phyloP scores from a whole-genome alignment of 2,888 invertebrate species.

The Tetragnatha montana region DNA sequence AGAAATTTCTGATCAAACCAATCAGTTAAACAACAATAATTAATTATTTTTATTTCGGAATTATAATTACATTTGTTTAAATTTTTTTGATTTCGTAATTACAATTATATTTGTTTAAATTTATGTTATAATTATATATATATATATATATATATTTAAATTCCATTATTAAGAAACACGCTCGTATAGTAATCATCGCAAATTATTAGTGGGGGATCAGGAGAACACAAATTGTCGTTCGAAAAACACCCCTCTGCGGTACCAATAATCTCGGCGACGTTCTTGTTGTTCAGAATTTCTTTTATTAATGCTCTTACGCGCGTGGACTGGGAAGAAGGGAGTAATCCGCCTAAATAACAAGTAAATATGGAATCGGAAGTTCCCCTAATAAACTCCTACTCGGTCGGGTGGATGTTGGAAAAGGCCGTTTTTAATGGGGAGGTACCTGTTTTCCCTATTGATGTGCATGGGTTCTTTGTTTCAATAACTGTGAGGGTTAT shows the following conservation, averaged over 20 bases:
- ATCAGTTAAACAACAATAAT: too few species aligned
- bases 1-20: too few species aligned
- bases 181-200: constrained; percentile 50
- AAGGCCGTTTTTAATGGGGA: constrained; percentile 31
- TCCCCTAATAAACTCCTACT: constrained; percentile 66
- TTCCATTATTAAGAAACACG: constrained; percentile 30
- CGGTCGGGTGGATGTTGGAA: constrained; percentile 25
- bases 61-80: too few species aligned
- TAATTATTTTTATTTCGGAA: too few species aligned
- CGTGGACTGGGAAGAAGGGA: constrained; percentile 38
- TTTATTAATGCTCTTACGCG: constrained; percentile 56
- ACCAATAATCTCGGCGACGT: constrained; percentile 53
- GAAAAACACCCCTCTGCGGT: constrained; percentile 36
- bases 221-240: constrained; percentile 1
- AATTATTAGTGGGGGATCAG: constrained; percentile 58
- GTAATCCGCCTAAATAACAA: constrained; percentile 67
- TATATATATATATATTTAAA: too few species aligned
- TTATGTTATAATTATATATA: too few species aligned
- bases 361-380: constrained; percentile 66
- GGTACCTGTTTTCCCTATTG: background rate
- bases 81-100: too few species aligned
- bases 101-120: too few species aligned
- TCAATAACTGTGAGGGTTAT: background rate
- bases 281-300: constrained; percentile 20
- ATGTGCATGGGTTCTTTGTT: constrained; percentile 30